phyloP scores from a whole-genome alignment of 2,888 invertebrate genomes.

The Amblyjoppa proteus region DNA sequence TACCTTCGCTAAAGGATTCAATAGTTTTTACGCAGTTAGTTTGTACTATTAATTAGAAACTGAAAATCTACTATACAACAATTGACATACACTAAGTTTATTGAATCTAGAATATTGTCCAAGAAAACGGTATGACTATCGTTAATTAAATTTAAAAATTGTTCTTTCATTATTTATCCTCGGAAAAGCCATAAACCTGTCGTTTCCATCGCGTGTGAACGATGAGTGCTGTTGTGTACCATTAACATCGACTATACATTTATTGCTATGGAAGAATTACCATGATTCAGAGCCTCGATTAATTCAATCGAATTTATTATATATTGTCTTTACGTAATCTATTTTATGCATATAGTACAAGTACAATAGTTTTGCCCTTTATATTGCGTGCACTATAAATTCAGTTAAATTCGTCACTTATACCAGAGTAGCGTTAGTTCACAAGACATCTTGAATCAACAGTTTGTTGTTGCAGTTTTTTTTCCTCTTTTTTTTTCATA shows the following conservation, averaged over 20 bases:
- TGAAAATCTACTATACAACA: constrained; percentile 70
- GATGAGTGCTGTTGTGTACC: constrained; percentile 68
- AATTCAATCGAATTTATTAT: constrained; percentile 80
- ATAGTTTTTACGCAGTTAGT: constrained; percentile 56
- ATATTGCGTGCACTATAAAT: constrained; percentile 73
- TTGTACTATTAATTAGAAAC: constrained; percentile 68
- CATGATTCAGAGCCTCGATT: constrained; percentile 79
- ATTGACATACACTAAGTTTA: constrained; percentile 77
- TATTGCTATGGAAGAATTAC: constrained; percentile 84
- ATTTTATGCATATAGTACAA: constrained; percentile 76
- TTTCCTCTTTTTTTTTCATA: constrained; percentile 68
- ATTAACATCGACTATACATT: constrained; percentile 83
- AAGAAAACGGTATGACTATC: constrained; percentile 78
- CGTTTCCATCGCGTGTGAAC: constrained; percentile 75
- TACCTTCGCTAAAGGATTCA: constrained; percentile 58
- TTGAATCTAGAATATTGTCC: constrained; percentile 80
- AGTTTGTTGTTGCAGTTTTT: constrained; percentile 70
- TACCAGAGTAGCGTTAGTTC: constrained; percentile 79
- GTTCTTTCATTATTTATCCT: constrained; percentile 68
- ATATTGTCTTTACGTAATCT: constrained; percentile 79
- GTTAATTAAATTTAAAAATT: constrained; percentile 77
- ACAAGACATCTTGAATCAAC: constrained; percentile 78
- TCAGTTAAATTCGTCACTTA: constrained; percentile 80
- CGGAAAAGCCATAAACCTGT: constrained; percentile 69
- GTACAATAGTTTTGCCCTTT: constrained; percentile 70